Conservation (phyloP, 2,113 vertebrate genomes). For the Gasterosteus aculeatus region DNA sequence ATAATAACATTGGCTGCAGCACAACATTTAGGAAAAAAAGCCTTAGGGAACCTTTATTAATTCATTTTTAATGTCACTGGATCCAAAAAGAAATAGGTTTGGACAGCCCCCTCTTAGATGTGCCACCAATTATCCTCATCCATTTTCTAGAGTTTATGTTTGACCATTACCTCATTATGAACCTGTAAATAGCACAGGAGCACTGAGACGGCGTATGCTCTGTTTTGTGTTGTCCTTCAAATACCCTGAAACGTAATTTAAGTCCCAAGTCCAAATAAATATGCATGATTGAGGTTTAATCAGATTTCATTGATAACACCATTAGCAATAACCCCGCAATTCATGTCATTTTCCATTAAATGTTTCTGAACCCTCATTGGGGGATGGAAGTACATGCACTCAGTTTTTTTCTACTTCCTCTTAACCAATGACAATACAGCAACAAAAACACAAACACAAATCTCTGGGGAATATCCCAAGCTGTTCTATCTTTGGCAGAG, state of each 20-base stretch:
- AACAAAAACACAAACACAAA: not conserved
- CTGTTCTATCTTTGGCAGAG: not conserved
- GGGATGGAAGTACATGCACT: not conserved
- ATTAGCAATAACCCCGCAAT: not conserved
- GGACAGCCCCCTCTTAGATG: not conserved
- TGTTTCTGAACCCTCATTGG: not conserved
- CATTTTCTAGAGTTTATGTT: too few relatives aligned
- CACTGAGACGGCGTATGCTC: too few relatives aligned
- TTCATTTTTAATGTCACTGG: not conserved
- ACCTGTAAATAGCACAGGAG: too few relatives aligned
- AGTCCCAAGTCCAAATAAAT: not conserved
- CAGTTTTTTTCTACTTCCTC: not conserved
- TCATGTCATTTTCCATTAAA: not conserved
- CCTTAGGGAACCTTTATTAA: not conserved
- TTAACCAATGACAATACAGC: not conserved
- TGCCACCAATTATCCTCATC: not conserved
- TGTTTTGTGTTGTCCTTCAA: not conserved
- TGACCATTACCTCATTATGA: not conserved
- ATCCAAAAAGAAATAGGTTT: not conserved
- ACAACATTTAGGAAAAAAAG: too few relatives aligned
- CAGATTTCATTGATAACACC: not conserved
- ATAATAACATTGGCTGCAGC: too few relatives aligned
- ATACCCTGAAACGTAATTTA: not conserved
- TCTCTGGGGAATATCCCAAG: not conserved
- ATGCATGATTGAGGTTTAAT: not conserved